Evolutionary conservation across 2,113 vertebrate genomes (phyloP).

Genomic region (Myotis brandtii): DNA sequence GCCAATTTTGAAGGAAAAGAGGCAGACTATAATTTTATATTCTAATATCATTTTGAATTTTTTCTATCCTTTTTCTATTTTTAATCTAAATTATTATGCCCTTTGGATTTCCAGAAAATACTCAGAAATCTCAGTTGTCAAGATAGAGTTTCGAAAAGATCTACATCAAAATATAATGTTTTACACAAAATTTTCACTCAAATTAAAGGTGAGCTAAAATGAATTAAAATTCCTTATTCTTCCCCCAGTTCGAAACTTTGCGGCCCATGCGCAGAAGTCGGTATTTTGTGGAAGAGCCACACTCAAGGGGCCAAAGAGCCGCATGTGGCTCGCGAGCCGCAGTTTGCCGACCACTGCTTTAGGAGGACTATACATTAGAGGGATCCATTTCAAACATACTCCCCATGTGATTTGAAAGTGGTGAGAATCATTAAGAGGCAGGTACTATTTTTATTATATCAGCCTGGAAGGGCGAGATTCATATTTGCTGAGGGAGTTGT

Average conservation of each 20-base stretch:
- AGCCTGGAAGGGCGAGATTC: slow-evolving; percentile 64
- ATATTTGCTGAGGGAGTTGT: neutral
- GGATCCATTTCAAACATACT: slow-evolving; percentile 68
- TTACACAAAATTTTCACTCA: neutral
- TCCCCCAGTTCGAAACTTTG: neutral
- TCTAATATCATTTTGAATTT: slow-evolving; percentile 22
- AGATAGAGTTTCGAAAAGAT: neutral
- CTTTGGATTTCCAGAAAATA: neutral
- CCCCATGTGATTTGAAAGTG: slow-evolving; percentile 76
- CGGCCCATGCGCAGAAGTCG: too few relatives aligned
- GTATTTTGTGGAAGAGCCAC: too few relatives aligned
- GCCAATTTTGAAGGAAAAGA: neutral
- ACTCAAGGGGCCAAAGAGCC: too few relatives aligned
- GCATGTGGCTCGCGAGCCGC: too few relatives aligned
- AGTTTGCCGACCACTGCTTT: too few relatives aligned
- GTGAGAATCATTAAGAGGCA: slow-evolving; percentile 74
- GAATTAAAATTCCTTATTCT: slow-evolving; percentile 26
- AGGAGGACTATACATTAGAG: slow-evolving; percentile 44
- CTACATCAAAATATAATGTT: neutral
- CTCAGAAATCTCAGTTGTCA: slow-evolving; percentile 9
- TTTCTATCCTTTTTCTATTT: neutral
- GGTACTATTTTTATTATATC: slow-evolving; percentile 1
- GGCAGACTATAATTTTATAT: neutral
- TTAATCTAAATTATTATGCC: neutral
- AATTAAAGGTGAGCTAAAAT: slow-evolving; percentile 38